Conservation (phyloP, 1,140 invertebrate species). For the Planococcus citri region DNA sequence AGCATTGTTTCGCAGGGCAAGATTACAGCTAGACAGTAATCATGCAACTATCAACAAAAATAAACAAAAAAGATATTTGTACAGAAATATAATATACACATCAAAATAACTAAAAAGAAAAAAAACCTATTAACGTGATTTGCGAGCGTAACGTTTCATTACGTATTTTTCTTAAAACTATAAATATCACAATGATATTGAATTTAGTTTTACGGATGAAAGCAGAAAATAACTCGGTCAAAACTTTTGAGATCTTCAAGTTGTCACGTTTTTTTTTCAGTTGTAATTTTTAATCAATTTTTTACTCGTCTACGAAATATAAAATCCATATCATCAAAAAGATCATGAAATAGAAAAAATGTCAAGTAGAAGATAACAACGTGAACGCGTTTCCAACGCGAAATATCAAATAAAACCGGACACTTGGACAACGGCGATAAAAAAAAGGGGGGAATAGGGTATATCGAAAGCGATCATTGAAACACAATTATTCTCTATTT, state of each 20-base stretch:
- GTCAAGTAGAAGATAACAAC: too few species aligned
- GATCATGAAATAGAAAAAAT: too few species aligned
- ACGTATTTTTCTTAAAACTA: neutral
- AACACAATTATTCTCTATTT: neutral
- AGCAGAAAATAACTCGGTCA: neutral
- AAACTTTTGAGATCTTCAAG: too few species aligned
- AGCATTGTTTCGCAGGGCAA: too few species aligned
- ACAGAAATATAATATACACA: neutral
- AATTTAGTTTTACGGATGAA: neutral
- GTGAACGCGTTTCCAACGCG: too few species aligned
- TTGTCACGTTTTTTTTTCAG: too few species aligned
- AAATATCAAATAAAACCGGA: too few species aligned
- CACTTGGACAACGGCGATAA: neutral
- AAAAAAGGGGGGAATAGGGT: neutral
- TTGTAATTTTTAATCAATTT: too few species aligned
- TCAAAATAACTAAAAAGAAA: neutral
- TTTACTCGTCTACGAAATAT: too few species aligned
- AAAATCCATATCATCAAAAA: too few species aligned
- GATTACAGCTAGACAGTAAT: neutral
- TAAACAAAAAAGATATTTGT: constrained; percentile 5
- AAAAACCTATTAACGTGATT: too few species aligned
- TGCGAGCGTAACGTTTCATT: neutral
- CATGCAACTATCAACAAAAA: neutral
- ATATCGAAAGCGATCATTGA: neutral
- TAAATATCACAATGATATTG: constrained; percentile 4